Evolutionary conservation across 1,140 invertebrate species (phyloP).

Genomic region (Megathymus violae): DNA sequence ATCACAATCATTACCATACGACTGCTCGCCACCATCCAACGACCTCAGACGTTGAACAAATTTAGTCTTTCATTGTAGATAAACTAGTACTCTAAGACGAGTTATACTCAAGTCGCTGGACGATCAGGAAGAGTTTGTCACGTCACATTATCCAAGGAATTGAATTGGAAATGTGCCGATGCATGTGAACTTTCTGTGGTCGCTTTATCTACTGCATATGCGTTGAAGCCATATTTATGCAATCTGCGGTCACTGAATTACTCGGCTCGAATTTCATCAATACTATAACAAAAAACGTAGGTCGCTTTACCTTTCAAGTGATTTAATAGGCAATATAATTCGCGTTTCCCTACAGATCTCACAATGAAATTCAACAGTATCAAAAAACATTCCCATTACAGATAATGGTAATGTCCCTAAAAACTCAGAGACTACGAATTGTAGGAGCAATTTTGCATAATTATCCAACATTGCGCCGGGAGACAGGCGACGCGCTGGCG

Average conservation of each 20-base stretch:
- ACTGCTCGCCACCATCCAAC: slow-evolving; percentile 52
- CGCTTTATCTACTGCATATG: slow-evolving; percentile 58
- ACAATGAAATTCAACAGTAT: slow-evolving; percentile 78
- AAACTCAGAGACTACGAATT: slow-evolving; percentile 76
- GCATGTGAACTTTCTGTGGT: slow-evolving; percentile 75
- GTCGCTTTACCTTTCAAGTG: slow-evolving; percentile 21
- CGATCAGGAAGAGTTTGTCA: slow-evolving; percentile 68
- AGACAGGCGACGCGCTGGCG: slow-evolving; percentile 68
- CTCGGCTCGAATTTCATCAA: slow-evolving; percentile 37
- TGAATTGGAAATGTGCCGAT: slow-evolving; percentile 73
- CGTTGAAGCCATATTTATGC: slow-evolving; percentile 73
- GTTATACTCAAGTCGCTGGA: slow-evolving; percentile 53
- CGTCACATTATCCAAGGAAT: slow-evolving; percentile 70
- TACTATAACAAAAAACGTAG: slow-evolving; percentile 28
- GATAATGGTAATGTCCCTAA: slow-evolving; percentile 78
- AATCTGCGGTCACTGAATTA: slow-evolving; percentile 65
- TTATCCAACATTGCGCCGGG: slow-evolving; percentile 73
- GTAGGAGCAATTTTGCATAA: slow-evolving; percentile 83
- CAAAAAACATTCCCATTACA: slow-evolving; percentile 78
- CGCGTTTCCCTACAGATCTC: slow-evolving; percentile 69
- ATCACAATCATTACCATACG: slow-evolving; percentile 68
- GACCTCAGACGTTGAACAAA: slow-evolving; percentile 53
- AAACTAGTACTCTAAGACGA: slow-evolving; percentile 58
- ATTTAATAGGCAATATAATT: slow-evolving; percentile 46
- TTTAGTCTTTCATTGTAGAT: slow-evolving; percentile 51